These are phyloP conservation scores for Stictocephala bisonia DNA, from an alignment of 2,888 invertebrate genomes.

Conservation along the genomic window DNA sequence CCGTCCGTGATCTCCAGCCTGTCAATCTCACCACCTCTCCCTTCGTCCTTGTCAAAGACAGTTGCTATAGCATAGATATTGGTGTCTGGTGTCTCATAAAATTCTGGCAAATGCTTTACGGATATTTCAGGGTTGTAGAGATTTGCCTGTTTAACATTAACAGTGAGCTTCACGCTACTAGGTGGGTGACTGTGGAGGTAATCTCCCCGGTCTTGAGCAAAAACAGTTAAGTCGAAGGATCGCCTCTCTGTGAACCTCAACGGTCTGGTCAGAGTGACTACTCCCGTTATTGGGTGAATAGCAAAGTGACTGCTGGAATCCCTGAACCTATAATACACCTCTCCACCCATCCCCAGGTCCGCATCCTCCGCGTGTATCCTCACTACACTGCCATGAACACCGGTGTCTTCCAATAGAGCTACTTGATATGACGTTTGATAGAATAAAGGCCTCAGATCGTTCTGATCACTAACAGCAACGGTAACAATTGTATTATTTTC, in stretches of 20 bases:
- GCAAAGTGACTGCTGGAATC: constrained; percentile 42
- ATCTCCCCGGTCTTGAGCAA: constrained; percentile 41
- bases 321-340: constrained; percentile 30
- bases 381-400: constrained; percentile 23
- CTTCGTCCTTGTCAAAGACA: constrained; percentile 55
- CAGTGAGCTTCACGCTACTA: constrained; percentile 64
- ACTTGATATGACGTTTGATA: constrained; percentile 37
- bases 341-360: constrained; percentile 29
- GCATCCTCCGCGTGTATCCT: constrained; percentile 31
- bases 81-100: constrained; percentile 16
- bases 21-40: constrained; percentile 25
- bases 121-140: constrained; percentile 28
- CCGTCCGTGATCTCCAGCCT: constrained; percentile 29
- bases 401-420: constrained; percentile 21
- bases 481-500: constrained; percentile 30
- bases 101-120: constrained; percentile 2
- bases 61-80: constrained; percentile 22
- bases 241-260: constrained; percentile 15
- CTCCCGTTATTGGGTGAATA: constrained; percentile 20
- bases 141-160: constrained; percentile 13
- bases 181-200: constrained; percentile 65
- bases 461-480: constrained; percentile 20
- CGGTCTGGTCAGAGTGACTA: constrained; percentile 18
- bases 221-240: background rate
- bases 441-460: constrained; percentile 43